These are phyloP conservation scores for Lanius ludovicianus DNA, from an alignment of 2,113 vertebrate species.

Conservation along the genomic window DNA sequence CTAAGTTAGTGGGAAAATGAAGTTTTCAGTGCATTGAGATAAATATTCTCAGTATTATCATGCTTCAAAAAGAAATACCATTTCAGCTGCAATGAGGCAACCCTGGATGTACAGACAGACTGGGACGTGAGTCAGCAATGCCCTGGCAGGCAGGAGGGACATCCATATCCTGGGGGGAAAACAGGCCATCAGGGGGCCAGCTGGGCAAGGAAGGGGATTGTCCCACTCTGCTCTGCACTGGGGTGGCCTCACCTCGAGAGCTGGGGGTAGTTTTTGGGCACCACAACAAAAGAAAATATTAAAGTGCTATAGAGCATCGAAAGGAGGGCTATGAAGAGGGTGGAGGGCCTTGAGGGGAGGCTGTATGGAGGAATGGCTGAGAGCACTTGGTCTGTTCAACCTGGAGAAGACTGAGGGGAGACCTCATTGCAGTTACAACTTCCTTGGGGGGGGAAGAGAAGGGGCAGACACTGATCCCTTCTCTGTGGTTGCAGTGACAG, in stretches of 20 bases:
- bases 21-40: not conserved
- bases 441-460: not conserved
- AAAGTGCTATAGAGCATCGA: not conserved
- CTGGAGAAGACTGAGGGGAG: not conserved
- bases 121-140: not conserved
- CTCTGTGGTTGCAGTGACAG: not conserved
- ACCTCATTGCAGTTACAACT: not conserved
- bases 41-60: not conserved
- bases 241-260: not conserved
- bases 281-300: not conserved
- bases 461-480: not conserved
- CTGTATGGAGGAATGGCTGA: not conserved
- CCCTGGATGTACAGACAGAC: not conserved
- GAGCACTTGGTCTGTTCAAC: not conserved
- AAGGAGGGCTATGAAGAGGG: not conserved
- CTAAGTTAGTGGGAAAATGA: not conserved
- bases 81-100: not conserved
- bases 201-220: not conserved
- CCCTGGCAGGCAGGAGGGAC: not conserved
- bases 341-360: not conserved
- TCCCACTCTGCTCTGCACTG: not conserved
- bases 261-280: not conserved
- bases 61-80: not conserved
- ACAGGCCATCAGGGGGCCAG: not conserved
- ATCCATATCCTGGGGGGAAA: not conserved